Evolutionary conservation across 2,113 vertebrate genomes (phyloP), one percentile per base, ranked within the genome.

Genomic region (Balaeniceps rex): DNA sequence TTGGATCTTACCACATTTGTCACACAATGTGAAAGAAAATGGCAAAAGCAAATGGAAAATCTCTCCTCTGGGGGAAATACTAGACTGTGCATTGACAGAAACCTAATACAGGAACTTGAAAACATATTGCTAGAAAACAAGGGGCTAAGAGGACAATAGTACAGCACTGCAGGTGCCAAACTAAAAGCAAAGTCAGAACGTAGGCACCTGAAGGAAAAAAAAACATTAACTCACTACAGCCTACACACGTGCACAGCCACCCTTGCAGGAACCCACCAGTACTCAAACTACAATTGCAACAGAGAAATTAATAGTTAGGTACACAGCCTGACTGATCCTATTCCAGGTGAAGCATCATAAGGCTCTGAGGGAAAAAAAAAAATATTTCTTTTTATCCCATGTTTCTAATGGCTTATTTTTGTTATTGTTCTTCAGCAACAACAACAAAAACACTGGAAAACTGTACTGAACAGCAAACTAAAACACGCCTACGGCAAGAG

Each of bases 331-430:
- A 64, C 40, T 47, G 38, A 70, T 66, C n/a, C 28, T 74, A 2
- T 60, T 91, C 58, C 44, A 72, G 42, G 28, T 71, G 38, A 85
- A 23, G 36, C 9, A 61, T 46, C 29, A 5, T 26, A 63, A 84
- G 31, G 8, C 19, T 57, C 25, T 72, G 72, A 25, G 21, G 5
- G 8, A 11, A 13, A 63, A 28, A 29, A 29, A 5, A n/a, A 4
- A 14, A 47, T 2, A 28, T 47, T 66, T 63, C 12, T 75, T 81
- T 81, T 72, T 66, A 76, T 84, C 18, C 42, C 10, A 7, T 42
- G 55, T 65, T 96, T 65, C 68, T 94, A 93, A 70, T 58, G 58
- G 36, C 12, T 91, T 91, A 82, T 87, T 97, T 91, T 95, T 95
- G 47, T 77, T 93, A 49, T 29, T 93, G 15, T 36, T 87, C 51